A percentile compares a stretch with the other conserved stretches of the same genome.
phyloP scores from a whole-genome alignment of 2,797 vertebrate species.

The Oreochromis mossambicus region DNA sequence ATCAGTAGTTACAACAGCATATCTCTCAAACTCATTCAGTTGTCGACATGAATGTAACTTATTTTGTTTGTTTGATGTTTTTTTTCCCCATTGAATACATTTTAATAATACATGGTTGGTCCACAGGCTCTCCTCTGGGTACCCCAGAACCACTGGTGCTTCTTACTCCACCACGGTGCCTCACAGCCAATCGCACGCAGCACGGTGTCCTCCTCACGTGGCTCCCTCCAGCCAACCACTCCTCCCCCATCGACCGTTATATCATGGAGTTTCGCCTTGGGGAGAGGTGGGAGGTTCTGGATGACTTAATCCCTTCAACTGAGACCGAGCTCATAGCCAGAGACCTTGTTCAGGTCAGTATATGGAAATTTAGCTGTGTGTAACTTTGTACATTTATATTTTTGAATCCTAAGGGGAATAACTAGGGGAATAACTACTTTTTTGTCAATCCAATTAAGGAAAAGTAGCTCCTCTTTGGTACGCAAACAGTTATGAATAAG shows the following conservation, averaged over 20 bases:
- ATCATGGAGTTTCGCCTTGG: constrained; percentile 96
- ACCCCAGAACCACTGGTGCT: constrained; percentile 99
- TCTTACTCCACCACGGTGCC: constrained; percentile 99
- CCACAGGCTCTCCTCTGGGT: constrained; percentile 91
- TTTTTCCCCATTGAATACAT: accelerated
- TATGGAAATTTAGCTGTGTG: not conserved
- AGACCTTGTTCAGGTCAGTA: constrained; percentile 92
- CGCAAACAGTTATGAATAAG: not conserved
- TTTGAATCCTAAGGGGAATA: not conserved
- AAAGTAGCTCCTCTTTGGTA: not conserved
- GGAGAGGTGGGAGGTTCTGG: constrained; percentile 95
- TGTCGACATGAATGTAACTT: not conserved
- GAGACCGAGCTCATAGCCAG: constrained; percentile 93
- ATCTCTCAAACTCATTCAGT: not conserved
- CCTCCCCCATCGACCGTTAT: constrained; percentile 92
- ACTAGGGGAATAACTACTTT: not conserved
- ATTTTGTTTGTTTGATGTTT: not conserved
- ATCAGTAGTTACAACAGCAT: not conserved
- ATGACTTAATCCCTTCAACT: constrained; percentile 86
- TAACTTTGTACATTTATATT: not conserved
- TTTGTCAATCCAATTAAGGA: not conserved
- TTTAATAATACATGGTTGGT: not conserved
- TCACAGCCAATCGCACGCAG: constrained; percentile 99
- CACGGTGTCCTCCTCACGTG: constrained; percentile 98
- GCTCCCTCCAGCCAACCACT: constrained; percentile 98